Evolutionary conservation across 2,888 invertebrate genomes (phyloP), one percentile per base, ranked within the genome.

Genomic region (Hipparchia semele): DNA sequence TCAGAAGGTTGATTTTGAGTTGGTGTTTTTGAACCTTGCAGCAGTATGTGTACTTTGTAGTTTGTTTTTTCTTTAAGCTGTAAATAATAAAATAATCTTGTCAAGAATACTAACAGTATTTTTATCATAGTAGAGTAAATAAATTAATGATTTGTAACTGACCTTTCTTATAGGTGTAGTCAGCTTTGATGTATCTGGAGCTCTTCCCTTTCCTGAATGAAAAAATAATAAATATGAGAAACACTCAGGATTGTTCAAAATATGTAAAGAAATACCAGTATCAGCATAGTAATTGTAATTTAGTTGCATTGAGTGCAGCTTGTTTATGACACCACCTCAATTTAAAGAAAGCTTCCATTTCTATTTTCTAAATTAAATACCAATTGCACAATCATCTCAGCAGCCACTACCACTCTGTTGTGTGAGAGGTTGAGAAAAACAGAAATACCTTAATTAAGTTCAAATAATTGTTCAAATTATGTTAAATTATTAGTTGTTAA

Each of bases 11-110:
- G 82, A 56, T 74, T 75, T 69, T 84, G 83, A 53, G 73, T 74
- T 7, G 79, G 84, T 33, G 86, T 85, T 75, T 88, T 91, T n/a
- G 94, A 88, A 58, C 91, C 90, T 87, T 96, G 96, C 58, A 96
- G 90, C 73, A 96, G 90, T 80, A 96, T 95, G 75, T 95, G 95
- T 70, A 95, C 95, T 87, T 96, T 95, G 82, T 96, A 96, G 79
- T 95, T 95, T 71, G 83, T 83, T 80, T 92, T 93, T 75, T 91
- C 90, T 80, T 84, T 88, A 71, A 86, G 81, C 94, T 94, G 89
- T 70, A 92, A 89, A 75, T 70, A 74, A 77, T 75, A 70, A 76
- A 73, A 75, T 71, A 10, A 39, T 13, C 45, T 46, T 56, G 6
- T 56, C 12, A 61, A 39, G 39, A 46, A 60, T 23, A 64, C 9